These are phyloP conservation scores for Amorpha juglandis DNA, from an alignment of 2,888 invertebrate species.

Conservation along the genomic window DNA sequence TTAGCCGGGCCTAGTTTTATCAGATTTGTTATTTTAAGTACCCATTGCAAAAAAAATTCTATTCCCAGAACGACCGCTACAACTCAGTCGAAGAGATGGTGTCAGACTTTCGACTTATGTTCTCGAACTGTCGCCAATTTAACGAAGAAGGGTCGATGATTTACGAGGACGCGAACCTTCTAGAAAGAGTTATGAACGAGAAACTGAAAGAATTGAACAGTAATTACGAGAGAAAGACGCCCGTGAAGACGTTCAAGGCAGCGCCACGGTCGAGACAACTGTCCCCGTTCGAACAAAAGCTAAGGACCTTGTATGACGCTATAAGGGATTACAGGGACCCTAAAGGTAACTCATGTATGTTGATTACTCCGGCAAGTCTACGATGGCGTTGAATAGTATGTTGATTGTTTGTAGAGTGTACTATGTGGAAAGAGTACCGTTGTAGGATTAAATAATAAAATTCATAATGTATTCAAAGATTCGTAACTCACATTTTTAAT, in stretches of 20 bases:
- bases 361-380: slow-evolving; percentile 7
- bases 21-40: not conserved
- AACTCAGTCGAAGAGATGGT: slow-evolving; percentile 93
- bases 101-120: slow-evolving; percentile 96
- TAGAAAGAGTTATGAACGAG: slow-evolving; percentile 93
- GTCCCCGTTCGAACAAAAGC: slow-evolving; percentile 88
- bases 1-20: not conserved
- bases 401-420: not conserved
- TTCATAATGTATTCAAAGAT: no score
- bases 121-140: slow-evolving; percentile 97
- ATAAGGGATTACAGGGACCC: slow-evolving; percentile 92
- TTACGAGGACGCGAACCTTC: slow-evolving; percentile 95
- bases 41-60: not conserved
- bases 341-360: slow-evolving; percentile 59
- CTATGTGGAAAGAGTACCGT: not conserved
- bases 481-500: no score
- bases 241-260: slow-evolving; percentile 79
- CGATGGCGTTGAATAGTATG: not conserved
- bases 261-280: slow-evolving; percentile 74
- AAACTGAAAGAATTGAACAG: slow-evolving; percentile 91
- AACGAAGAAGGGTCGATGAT: slow-evolving; percentile 98
- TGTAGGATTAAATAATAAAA: no score
- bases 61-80: slow-evolving; percentile 88
- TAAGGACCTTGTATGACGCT: slow-evolving; percentile 94
- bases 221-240: slow-evolving; percentile 80